Percentiles rank a stretch among this genome's conserved stretches.
Conservation (phyloP, 1,140 invertebrate genomes). For the Eupristina koningsbergeri region DNA sequence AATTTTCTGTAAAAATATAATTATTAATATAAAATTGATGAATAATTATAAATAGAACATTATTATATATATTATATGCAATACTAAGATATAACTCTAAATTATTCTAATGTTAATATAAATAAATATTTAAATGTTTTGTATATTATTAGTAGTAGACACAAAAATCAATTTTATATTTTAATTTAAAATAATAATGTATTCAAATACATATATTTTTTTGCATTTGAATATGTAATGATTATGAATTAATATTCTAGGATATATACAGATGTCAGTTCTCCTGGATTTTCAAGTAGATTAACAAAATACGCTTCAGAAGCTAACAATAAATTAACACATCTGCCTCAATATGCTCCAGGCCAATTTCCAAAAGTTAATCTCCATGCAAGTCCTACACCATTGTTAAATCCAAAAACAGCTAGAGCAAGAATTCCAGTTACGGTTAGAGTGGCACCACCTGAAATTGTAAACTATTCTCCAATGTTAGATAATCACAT, state of each 20-base stretch:
- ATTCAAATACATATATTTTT: neutral
- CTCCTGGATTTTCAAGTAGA: slow-evolving; percentile 67
- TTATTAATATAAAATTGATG: too few relatives aligned
- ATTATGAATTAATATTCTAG: slow-evolving; percentile 54
- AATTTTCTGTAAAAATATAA: neutral
- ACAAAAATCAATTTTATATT: too few relatives aligned
- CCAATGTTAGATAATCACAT: slow-evolving; percentile 57
- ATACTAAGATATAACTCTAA: too few relatives aligned
- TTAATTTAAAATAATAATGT: too few relatives aligned
- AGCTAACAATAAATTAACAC: slow-evolving; percentile 64
- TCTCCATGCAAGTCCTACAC: slow-evolving; percentile 65
- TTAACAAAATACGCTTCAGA: slow-evolving; percentile 70
- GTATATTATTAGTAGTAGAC: too few relatives aligned
- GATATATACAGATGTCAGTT: slow-evolving; percentile 65
- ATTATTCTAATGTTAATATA: too few relatives aligned
- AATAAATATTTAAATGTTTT: too few relatives aligned
- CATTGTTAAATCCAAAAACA: slow-evolving; percentile 63
- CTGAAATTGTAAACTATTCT: slow-evolving; percentile 60
- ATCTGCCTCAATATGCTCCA: slow-evolving; percentile 66
- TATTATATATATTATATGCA: too few relatives aligned
- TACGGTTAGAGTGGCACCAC: slow-evolving; percentile 67
- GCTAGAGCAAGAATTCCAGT: slow-evolving; percentile 62
- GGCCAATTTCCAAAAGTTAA: slow-evolving; percentile 71
- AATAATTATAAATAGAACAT: too few relatives aligned
- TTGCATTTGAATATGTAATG: slow-evolving; percentile 17